Percentiles rank a stretch among this genome's conserved stretches.
These are phyloP conservation scores for Trichopoda pennipes DNA, from an alignment of 2,888 invertebrate genomes.

Conservation along the genomic window DNA sequence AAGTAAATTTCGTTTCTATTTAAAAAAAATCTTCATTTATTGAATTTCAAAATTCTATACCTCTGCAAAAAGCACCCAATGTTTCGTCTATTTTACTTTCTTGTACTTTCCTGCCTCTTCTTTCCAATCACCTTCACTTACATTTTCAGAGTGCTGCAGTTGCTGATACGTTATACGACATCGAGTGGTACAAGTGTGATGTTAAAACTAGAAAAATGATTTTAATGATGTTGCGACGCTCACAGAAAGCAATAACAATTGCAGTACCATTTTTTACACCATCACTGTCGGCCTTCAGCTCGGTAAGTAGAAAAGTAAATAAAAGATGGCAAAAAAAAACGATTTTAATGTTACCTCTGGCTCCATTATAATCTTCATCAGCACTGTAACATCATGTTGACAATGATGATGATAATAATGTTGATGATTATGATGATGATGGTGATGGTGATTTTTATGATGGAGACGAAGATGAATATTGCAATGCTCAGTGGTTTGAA, in stretches of 20 bases:
- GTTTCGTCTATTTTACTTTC: too few relatives aligned
- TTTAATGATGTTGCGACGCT: slow-evolving; percentile 78
- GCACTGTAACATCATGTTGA: slow-evolving; percentile 25
- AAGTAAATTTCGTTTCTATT: too few relatives aligned
- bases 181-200: slow-evolving; percentile 80
- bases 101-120: neutral
- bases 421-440: neutral
- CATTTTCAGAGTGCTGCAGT: slow-evolving; percentile 75
- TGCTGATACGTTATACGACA: slow-evolving; percentile 76
- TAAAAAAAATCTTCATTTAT: too few relatives aligned
- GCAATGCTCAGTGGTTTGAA: slow-evolving; percentile 52
- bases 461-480: slow-evolving; percentile 20
- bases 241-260: slow-evolving; percentile 76
- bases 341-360: slow-evolving; percentile 21
- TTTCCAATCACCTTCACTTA: neutral
- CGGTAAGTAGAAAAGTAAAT: slow-evolving; percentile 72
- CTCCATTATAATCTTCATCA: slow-evolving; percentile 9
- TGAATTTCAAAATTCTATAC: too few relatives aligned
- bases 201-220: slow-evolving; percentile 77
- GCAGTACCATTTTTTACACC: slow-evolving; percentile 79
- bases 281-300: slow-evolving; percentile 76
- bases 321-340: slow-evolving; percentile 13
- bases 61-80: too few relatives aligned
- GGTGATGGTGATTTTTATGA: slow-evolving; percentile 11
- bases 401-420: slow-evolving; percentile 7